Conservation (phyloP, 2,113 vertebrate genomes). For the Melanotaenia duboulayi region DNA sequence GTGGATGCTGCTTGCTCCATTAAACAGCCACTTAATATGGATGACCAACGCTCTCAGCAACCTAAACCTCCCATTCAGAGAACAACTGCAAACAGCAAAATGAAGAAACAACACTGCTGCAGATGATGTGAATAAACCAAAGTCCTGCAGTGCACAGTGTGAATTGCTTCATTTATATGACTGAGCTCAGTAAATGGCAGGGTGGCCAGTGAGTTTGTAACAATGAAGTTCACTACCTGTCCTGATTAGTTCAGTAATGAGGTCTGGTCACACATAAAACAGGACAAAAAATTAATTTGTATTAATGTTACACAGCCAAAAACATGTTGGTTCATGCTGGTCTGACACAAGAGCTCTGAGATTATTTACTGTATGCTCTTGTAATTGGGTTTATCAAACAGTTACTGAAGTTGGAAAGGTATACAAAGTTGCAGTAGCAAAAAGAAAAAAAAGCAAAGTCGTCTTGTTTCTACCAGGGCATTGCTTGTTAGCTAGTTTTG, state of each 20-base stretch:
- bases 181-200: conserved; percentile 22
- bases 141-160: conserved; percentile 30
- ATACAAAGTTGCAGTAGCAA: background rate
- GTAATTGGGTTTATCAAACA: background rate
- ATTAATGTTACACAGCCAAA: background rate
- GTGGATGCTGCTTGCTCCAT: conserved; percentile 67
- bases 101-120: conserved; percentile 33
- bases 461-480: background rate
- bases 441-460: background rate
- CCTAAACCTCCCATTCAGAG: conserved; percentile 75
- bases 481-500: too few species aligned
- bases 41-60: conserved; percentile 69
- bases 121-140: conserved; percentile 30
- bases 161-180: conserved; percentile 27
- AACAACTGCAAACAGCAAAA: conserved; percentile 58
- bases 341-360: background rate
- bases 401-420: background rate
- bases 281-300: conserved; percentile 2
- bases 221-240: conserved; percentile 4
- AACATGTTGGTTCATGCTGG: background rate
- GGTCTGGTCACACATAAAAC: conserved; percentile 9
- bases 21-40: conserved; percentile 79
- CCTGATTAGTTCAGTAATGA: conserved; percentile 3
- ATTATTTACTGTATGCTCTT: background rate
- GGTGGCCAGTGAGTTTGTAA: conserved; percentile 15